Percentiles rank a stretch among this genome's conserved stretches.
phyloP scores from a whole-genome alignment of 2,797 vertebrate species.

The Manis crassicaudata region DNA sequence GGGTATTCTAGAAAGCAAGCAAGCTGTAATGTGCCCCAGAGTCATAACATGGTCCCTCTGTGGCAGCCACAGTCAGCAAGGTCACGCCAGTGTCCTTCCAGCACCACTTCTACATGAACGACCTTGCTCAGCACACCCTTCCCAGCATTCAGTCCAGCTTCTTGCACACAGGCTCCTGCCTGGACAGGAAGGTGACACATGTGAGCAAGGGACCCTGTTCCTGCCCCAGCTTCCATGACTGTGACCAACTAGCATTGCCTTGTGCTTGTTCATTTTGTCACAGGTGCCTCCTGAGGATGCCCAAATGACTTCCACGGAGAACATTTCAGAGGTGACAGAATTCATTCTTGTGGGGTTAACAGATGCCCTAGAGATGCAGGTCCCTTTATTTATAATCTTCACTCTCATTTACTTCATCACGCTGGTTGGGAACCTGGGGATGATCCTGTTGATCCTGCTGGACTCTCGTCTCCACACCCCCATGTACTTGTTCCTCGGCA shows the following conservation, averaged over 20 bases:
- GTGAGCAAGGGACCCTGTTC: neutral
- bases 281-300: neutral
- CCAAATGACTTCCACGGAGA: constrained; percentile 29
- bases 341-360: constrained; percentile 67
- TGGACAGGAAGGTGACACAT: neutral
- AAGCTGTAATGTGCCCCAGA: neutral
- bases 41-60: fast-evolving
- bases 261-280: neutral
- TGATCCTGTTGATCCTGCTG: constrained; percentile 41
- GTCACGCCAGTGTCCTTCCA: neutral
- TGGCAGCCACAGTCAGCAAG: neutral
- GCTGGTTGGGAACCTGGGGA: constrained; percentile 59
- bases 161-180: neutral
- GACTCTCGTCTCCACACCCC: constrained; percentile 56
- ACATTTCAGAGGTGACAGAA: constrained; percentile 54
- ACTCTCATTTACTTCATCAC: constrained; percentile 47
- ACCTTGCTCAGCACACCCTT: fast-evolving
- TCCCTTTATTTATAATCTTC: constrained; percentile 53
- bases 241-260: neutral
- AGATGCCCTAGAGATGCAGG: constrained; percentile 28
- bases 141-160: neutral
- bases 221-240: neutral
- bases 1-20: neutral
- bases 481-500: constrained; percentile 69
- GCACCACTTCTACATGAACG: neutral